Conservation (phyloP, 1,140 invertebrate genomes). For the Conopomorpha cramerella region DNA sequence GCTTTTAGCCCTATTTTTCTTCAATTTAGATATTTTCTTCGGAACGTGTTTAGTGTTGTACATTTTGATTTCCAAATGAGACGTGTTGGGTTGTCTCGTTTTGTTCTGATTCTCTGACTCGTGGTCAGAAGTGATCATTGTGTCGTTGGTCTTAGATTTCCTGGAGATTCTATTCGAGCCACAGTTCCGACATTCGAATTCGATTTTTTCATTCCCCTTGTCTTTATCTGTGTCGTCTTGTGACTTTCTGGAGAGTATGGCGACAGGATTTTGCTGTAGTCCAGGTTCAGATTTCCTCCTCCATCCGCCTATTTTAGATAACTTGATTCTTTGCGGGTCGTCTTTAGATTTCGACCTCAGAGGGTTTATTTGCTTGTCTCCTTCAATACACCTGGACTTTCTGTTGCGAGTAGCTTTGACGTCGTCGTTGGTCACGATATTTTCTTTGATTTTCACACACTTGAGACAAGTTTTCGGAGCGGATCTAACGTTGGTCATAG, state of each 20-base stretch:
- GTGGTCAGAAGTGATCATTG: conserved; percentile 27
- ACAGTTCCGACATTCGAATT: conserved; percentile 50
- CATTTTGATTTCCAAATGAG: conserved; percentile 59
- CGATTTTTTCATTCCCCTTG: conserved; percentile 42
- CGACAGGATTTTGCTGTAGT: conserved; percentile 37
- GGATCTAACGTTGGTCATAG: conserved; percentile 30
- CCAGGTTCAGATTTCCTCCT: conserved; percentile 75
- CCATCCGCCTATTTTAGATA: conserved; percentile 66
- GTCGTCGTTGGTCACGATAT: conserved; percentile 41
- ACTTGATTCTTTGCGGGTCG: conserved; percentile 47
- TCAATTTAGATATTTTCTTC: conserved; percentile 68
- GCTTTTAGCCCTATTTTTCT: conserved; percentile 64
- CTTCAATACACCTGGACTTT: conserved; percentile 38
- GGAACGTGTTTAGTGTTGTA: conserved; percentile 69
- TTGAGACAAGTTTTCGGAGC: conserved; percentile 53
- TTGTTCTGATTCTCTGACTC: conserved; percentile 28
- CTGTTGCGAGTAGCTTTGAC: conserved; percentile 23
- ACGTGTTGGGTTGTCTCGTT: conserved; percentile 15
- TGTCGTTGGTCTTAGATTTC: conserved; percentile 23
- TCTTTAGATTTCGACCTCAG: conserved; percentile 51
- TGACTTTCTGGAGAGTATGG: conserved; percentile 24
- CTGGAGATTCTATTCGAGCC: conserved; percentile 43
- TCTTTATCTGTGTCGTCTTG: conserved; percentile 33
- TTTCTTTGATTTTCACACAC: conserved; percentile 56
- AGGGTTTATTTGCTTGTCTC: conserved; percentile 28